A percentile compares a stretch with the other conserved stretches of the same genome.
Conservation (phyloP, 2,113 vertebrate species). For the Pseudopipra pipra region DNA sequence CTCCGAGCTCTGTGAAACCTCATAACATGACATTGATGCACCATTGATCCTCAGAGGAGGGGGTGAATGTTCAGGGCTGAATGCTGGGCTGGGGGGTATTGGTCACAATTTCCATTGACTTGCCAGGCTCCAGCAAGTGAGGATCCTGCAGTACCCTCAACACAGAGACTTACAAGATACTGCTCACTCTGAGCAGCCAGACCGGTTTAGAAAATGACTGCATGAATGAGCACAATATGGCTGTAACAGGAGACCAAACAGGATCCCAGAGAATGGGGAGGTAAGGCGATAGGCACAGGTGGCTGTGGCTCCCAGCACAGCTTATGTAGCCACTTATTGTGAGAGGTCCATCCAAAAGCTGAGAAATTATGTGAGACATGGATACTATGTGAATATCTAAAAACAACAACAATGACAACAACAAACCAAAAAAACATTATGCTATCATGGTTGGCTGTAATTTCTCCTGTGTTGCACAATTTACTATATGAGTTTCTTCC, state of each 20-base stretch:
- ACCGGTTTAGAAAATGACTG: constrained; percentile 7
- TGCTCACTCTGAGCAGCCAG: neutral
- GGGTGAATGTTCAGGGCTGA: neutral
- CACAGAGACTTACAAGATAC: neutral
- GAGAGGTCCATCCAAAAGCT: neutral
- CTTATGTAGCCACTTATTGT: neutral
- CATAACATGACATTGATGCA: too few relatives aligned
- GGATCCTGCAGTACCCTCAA: neutral
- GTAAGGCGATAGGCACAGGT: neutral
- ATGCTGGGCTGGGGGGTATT: neutral
- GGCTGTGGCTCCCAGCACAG: neutral
- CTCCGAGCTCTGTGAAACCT: neutral
- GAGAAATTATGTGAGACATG: neutral
- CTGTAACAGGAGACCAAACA: neutral
- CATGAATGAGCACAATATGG: neutral
- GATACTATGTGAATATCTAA: neutral
- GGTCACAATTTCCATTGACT: neutral
- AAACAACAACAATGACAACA: neutral
- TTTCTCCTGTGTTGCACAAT: neutral
- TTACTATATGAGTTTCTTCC: neutral
- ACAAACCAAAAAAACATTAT: too few relatives aligned
- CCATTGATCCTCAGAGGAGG: neutral
- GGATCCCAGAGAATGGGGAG: neutral
- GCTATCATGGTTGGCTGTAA: neutral
- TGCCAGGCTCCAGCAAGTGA: neutral